These are phyloP conservation scores for Melanostoma mellinum DNA, from an alignment of 2,888 invertebrate genomes.

Conservation along the genomic window DNA sequence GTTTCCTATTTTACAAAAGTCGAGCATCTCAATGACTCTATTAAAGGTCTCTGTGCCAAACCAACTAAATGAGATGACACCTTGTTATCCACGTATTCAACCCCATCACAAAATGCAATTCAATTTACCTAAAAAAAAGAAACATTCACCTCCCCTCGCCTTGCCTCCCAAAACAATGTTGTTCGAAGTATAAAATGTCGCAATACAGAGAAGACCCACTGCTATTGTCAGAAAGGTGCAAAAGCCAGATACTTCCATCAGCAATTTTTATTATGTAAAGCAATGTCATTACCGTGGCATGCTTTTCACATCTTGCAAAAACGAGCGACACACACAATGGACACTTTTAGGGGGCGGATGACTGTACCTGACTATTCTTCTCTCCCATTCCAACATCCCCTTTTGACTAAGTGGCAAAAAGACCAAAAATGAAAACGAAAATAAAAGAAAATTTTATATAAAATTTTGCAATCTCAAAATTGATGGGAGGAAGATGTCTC, in stretches of 20 bases:
- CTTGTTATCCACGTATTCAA: slow-evolving; percentile 44
- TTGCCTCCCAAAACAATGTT: slow-evolving; percentile 2
- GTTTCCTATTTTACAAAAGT: too few species aligned
- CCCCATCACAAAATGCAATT: slow-evolving; percentile 49
- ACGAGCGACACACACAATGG: not conserved
- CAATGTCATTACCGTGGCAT: slow-evolving; percentile 61
- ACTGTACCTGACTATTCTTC: too few species aligned
- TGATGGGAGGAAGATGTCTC: slow-evolving; percentile 12
- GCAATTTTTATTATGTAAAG: slow-evolving; percentile 61
- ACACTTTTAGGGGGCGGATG: not conserved
- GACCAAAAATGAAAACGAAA: slow-evolving; percentile 33
- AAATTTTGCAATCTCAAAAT: slow-evolving; percentile 48
- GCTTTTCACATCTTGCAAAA: slow-evolving; percentile 30
- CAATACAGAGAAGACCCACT: slow-evolving; percentile 39
- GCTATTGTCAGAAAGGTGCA: slow-evolving; percentile 60
- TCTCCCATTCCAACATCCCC: not conserved
- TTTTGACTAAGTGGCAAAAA: slow-evolving; percentile 25
- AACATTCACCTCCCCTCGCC: not conserved
- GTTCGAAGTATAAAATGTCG: slow-evolving; percentile 31
- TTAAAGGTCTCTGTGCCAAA: not conserved
- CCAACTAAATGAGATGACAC: slow-evolving; percentile 15
- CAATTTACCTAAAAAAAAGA: slow-evolving; percentile 14
- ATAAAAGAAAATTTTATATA: slow-evolving; percentile 25
- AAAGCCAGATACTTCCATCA: slow-evolving; percentile 68
- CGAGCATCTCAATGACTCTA: not conserved